phyloP scores from a whole-genome alignment of 1,140 invertebrate genomes.

The Mizuhopecten yessoensis region DNA sequence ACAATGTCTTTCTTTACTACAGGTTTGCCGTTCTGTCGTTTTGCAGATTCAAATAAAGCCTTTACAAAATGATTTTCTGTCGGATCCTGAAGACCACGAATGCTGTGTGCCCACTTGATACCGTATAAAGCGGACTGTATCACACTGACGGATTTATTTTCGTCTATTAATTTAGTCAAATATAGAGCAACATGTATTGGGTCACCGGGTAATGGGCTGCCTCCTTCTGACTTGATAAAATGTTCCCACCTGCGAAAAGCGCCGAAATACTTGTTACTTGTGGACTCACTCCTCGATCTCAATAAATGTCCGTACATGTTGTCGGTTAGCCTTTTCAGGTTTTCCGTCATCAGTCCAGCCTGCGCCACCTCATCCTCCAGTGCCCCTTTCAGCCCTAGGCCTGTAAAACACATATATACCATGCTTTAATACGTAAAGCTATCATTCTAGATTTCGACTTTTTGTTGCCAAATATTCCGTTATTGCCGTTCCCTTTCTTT shows the following conservation, averaged over 20 bases:
- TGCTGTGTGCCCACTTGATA: constrained; percentile 52
- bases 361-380: too few relatives aligned
- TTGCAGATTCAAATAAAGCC: constrained; percentile 54
- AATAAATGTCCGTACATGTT: too few relatives aligned
- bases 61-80: constrained; percentile 46
- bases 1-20: constrained; percentile 51
- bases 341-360: too few relatives aligned
- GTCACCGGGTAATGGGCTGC: neutral
- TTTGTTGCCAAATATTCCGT: constrained; percentile 30
- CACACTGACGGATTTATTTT: neutral
- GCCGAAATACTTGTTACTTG: too few relatives aligned
- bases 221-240: too few relatives aligned
- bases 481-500: constrained; percentile 43
- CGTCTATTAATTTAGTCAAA: constrained; percentile 14
- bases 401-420: too few relatives aligned
- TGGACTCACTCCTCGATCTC: too few relatives aligned
- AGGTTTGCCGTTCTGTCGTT: neutral
- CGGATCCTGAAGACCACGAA: constrained; percentile 44
- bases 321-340: too few relatives aligned
- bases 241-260: too few relatives aligned
- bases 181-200: constrained; percentile 25
- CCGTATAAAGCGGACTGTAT: constrained; percentile 16
- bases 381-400: too few relatives aligned
- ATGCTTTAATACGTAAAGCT: constrained; percentile 7
- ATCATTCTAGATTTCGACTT: constrained; percentile 42